Conservation (phyloP, 2,888 invertebrate species). For the Saturnia japonica region DNA sequence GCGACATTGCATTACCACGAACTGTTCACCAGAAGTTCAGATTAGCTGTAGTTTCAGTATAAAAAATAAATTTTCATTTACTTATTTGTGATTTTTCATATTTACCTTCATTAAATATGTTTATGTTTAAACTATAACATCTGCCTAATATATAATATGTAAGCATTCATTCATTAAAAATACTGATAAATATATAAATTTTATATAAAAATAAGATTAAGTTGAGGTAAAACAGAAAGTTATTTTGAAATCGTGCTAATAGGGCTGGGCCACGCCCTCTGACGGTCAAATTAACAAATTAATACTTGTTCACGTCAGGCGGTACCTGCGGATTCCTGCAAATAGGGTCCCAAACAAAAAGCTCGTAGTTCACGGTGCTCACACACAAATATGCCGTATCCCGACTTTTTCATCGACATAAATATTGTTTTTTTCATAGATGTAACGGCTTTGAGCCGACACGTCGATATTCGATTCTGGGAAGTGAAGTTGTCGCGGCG, state of each 20-base stretch:
- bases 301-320: constrained; percentile 59
- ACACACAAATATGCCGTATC: constrained; percentile 72
- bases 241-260: constrained; percentile 36
- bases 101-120: not conserved
- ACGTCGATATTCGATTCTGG: constrained; percentile 69
- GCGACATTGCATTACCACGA: too few species aligned
- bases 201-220: not conserved
- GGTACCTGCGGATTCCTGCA: constrained; percentile 76
- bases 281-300: constrained; percentile 66
- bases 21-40: too few species aligned
- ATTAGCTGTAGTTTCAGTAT: too few species aligned
- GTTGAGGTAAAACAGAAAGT: constrained; percentile 17
- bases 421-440: constrained; percentile 78
- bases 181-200: not conserved
- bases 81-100: not conserved
- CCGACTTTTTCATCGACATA: constrained; percentile 78
- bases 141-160: not conserved
- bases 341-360: constrained; percentile 73
- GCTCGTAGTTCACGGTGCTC: constrained; percentile 69
- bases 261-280: constrained; percentile 52
- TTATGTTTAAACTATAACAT: not conserved
- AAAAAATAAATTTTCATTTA: too few species aligned
- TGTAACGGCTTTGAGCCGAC: constrained; percentile 76
- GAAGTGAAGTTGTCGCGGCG: constrained; percentile 78
- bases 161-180: not conserved